Evolutionary conservation across 1,140 invertebrate species (phyloP), one percentile per base, ranked within the genome.

Genomic region (Luehdorfia chinensis): DNA sequence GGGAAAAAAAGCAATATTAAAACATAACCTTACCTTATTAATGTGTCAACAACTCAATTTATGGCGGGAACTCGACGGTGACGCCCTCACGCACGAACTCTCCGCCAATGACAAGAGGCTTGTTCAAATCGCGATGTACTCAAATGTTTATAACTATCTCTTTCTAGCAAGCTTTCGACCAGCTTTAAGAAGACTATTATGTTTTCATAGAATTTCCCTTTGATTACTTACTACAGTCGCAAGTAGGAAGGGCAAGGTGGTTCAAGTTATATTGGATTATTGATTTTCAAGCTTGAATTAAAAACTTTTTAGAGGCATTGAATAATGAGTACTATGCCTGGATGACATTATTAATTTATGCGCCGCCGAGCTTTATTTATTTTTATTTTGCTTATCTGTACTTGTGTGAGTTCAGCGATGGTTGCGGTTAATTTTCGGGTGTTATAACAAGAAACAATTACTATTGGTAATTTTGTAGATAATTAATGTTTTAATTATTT

Each of bases 41-140:
- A 81, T 78, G 75, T 84, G 80, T 79, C 78, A 79, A 83, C 78
- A 83, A 75, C 78, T 83, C 78, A 79, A 83, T 83, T 83, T 83
- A 83, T 83, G 72, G 77, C 75, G 77, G 71, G 74, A 80, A 84
- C 49, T 33, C 59, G 64, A 55, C 30, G 70, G 76, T 53, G 56
- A 74, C 80, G 80, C 80, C 80, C 70, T 76, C 66, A 52, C 60
- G 66, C 57, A 49, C 55, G 59, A 57, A 62, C 39, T 41, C 41
- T 66, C 63, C 33, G 50, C 75, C 75, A 77, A 79, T 77, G 44
- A 57, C 51, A 43, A 32, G 36, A 39, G 25, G 27, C 55, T 55
- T 16, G 39, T 43, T 43, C 39, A 16, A 27, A 4, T 43, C 39
- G 8, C n/a, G 5, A 16, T 11, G 39, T 15, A 5, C 13, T 6